Evolutionary conservation across 2,113 vertebrate species (phyloP), one percentile per base, ranked within the genome.

Genomic region (Etia nguti): DNA sequence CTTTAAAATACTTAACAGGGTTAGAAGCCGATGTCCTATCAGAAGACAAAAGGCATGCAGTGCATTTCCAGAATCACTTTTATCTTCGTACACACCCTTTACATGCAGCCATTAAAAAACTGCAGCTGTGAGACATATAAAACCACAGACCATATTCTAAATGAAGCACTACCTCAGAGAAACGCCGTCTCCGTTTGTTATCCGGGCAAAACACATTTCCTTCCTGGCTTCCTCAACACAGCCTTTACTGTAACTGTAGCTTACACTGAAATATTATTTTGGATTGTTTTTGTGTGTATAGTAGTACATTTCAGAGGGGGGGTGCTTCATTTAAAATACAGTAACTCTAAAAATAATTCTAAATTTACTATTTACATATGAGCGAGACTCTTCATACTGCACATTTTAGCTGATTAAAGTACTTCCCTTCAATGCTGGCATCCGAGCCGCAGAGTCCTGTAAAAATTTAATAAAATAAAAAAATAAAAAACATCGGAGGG

Each of bases 41-140:
- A 83, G 82, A 48, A 92, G 92, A 91, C 90, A 92, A 89, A 8
- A 92, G 95, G 93, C 95, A 94, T 95, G 95, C 94, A 93, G 92
- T 95, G 95, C 91, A 94, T 92, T 94, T 92, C 89, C 93, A 94
- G 90, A 95, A 93, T 80, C 80, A 80, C 83, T 85, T 83, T 80
- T 20, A 75, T 85, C 79, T 95, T 89, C 92, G 60, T 89, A 91
- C 88, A 94, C 85, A 81, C 82, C 81, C 73, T 43, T 86, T 73
- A 70, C 81, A 90, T 85, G 91, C 90, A 92, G 92, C 79, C 83
- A 79, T 83, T 91, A 59, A 87, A 68, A 91, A 92, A 90, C 90
- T 91, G 93, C 91, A 88, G 85, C 82, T 73, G 88, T 86, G 89
- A 90, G 86, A 89, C 75, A 79, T 86, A 83, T 10, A 88, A 94